Percentiles rank a stretch among this genome's conserved stretches.
phyloP scores from a whole-genome alignment of 2,113 vertebrate species.

The Fregata magnificens region DNA sequence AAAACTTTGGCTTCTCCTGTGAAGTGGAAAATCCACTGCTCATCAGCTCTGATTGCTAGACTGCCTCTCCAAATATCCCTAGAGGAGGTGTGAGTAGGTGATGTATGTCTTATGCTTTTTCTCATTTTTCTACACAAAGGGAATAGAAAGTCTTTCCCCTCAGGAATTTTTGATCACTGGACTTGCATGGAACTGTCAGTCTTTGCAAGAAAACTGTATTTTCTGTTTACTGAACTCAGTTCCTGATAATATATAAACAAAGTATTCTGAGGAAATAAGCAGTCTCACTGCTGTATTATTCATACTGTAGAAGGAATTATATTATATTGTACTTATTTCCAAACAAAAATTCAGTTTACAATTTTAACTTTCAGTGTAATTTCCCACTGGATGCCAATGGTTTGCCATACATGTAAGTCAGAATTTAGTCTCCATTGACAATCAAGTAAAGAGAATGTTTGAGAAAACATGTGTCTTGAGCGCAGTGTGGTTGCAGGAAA shows the following conservation, averaged over 20 bases:
- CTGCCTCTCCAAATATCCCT: background rate
- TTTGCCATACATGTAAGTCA: background rate
- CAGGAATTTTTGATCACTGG: background rate
- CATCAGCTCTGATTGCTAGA: background rate
- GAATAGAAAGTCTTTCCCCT: background rate
- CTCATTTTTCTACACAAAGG: background rate
- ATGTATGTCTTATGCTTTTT: background rate
- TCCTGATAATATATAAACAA: background rate
- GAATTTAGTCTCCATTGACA: background rate
- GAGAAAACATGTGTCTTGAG: background rate
- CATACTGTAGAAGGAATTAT: background rate
- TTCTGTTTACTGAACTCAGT: background rate
- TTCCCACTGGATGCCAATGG: background rate
- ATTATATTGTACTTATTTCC: background rate
- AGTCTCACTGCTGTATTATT: background rate
- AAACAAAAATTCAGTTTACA: background rate
- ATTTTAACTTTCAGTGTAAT: background rate
- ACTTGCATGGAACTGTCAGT: background rate
- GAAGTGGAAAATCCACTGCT: background rate
- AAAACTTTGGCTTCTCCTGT: background rate
- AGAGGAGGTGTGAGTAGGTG: background rate
- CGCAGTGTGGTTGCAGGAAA: background rate
- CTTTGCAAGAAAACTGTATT: background rate
- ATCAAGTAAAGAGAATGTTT: background rate
- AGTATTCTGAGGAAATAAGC: background rate